phyloP scores from a whole-genome alignment of 2,797 vertebrate species.

The Holocentrus rufus region DNA sequence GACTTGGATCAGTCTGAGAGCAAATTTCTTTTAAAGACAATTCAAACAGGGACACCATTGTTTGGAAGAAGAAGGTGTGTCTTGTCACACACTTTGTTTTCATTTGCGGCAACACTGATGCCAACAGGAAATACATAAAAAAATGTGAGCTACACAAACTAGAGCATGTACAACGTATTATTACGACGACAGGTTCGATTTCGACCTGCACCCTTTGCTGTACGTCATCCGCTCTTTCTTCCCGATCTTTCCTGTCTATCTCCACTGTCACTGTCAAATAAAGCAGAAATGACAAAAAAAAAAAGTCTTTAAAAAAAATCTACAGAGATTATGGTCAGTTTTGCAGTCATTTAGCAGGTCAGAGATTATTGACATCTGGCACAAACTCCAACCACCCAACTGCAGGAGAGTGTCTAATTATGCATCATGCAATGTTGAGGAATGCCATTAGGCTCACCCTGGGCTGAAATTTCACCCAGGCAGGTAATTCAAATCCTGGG shows the following conservation, averaged over 20 bases:
- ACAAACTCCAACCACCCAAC: constrained; percentile 51
- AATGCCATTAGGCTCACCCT: constrained; percentile 51
- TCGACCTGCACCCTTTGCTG: no score
- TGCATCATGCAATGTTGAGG: constrained; percentile 60
- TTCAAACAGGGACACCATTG: neutral
- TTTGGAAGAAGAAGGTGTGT: neutral
- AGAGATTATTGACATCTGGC: constrained; percentile 48
- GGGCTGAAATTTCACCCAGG: constrained; percentile 62
- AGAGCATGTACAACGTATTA: no score
- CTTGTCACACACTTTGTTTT: neutral
- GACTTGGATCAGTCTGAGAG: neutral
- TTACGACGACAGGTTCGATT: no score
- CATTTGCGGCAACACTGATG: neutral
- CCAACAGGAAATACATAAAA: neutral
- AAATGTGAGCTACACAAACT: neutral
- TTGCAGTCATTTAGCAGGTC: constrained; percentile 38
- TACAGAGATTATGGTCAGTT: neutral
- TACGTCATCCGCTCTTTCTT: no score
- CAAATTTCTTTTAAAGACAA: neutral
- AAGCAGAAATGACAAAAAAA: no score
- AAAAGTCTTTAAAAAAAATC: no score
- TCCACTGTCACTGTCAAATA: no score
- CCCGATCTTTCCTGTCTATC: no score
- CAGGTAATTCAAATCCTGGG: constrained; percentile 61
- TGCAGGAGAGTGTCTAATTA: constrained; percentile 73